phyloP scores from a whole-genome alignment of 1,140 invertebrate genomes.

The Anastrepha obliqua region DNA sequence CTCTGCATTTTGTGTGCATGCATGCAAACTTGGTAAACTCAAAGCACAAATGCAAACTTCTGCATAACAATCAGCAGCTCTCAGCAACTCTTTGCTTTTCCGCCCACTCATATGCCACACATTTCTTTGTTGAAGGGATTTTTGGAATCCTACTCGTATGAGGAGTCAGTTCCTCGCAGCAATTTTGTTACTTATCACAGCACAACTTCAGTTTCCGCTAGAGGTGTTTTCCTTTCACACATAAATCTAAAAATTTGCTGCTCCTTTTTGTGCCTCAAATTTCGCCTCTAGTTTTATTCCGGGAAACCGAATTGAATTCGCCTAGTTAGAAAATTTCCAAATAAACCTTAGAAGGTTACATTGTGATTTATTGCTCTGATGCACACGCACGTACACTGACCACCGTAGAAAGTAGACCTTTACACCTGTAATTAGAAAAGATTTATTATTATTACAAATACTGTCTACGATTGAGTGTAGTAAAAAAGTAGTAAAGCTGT shows the following conservation, averaged over 20 bases:
- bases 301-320: neutral
- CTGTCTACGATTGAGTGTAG: no score
- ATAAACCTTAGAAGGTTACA: neutral
- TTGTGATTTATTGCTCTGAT: neutral
- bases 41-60: no score
- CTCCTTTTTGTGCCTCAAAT: neutral
- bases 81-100: neutral
- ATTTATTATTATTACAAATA: constrained; percentile 15
- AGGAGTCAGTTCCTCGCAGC: neutral
- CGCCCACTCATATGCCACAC: neutral
- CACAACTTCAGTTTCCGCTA: neutral
- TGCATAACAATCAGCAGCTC: neutral
- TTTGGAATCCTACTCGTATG: neutral
- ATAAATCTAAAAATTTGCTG: neutral
- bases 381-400: no score
- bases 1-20: no score
- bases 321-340: no score
- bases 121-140: neutral
- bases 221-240: neutral
- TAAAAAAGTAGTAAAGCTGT: neutral
- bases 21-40: no score
- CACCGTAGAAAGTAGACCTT: no score
- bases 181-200: constrained; percentile 26
- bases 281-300: neutral
- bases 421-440: constrained; percentile 37